phyloP scores from a whole-genome alignment of 2,888 invertebrate species.

The Apeira syringaria region DNA sequence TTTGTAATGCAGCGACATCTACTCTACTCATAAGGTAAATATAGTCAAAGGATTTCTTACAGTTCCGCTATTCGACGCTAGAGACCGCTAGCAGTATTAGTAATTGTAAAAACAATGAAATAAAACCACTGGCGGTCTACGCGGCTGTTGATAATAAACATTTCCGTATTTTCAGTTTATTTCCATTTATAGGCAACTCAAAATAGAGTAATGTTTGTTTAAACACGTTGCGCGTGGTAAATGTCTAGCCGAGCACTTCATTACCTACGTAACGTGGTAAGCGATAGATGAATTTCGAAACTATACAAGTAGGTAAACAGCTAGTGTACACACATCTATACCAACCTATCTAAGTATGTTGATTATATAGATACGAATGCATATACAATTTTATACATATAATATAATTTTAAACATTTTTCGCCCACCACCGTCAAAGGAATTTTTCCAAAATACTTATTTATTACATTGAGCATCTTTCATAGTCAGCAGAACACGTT shows the following conservation, averaged over 20 bases:
- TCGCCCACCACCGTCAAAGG: no score
- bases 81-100: background rate
- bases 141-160: constrained; percentile 15
- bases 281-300: constrained; percentile 17
- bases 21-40: no score
- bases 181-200: constrained; percentile 23
- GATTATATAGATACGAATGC: no score
- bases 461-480: no score
- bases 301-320: background rate
- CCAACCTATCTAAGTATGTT: no score
- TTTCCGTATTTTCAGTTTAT: constrained; percentile 22
- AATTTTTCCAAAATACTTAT: no score
- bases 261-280: constrained; percentile 16
- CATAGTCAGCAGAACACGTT: no score
- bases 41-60: no score
- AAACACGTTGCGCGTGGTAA: constrained; percentile 14
- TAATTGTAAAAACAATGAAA: background rate
- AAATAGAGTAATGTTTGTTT: constrained; percentile 23
- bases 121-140: background rate
- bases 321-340: no score
- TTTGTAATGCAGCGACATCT: no score
- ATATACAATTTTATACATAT: no score
- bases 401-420: no score
- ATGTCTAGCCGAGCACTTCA: constrained; percentile 19
- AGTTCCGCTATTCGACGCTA: constrained; percentile 6